Percentiles rank a stretch among this genome's conserved stretches.
Evolutionary conservation across 1,140 invertebrate genomes (phyloP).

Genomic region (Camponotus pennsylvanicus): DNA sequence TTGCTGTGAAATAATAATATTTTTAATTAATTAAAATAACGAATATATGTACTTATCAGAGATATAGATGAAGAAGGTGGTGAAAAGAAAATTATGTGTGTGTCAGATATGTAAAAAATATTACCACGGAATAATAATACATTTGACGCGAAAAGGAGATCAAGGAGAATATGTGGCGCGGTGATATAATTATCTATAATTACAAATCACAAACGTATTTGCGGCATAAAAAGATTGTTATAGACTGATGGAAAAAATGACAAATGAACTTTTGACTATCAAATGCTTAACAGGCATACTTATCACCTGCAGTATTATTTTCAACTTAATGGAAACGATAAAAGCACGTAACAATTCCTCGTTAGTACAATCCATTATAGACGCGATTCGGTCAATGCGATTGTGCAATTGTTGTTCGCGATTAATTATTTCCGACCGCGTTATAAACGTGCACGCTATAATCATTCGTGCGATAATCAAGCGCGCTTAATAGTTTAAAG

Average conservation of each 20-base stretch:
- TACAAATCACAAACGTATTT: not conserved
- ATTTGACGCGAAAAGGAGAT: not conserved
- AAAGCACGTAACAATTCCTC: conserved; percentile 55
- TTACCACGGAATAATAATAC: not conserved
- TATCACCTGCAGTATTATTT: conserved; percentile 32
- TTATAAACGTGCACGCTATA: conserved; percentile 28
- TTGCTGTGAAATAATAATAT: not conserved
- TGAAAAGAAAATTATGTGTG: not conserved
- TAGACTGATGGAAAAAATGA: conserved; percentile 2
- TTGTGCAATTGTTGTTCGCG: conserved; percentile 16
- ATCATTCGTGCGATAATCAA: conserved; percentile 32
- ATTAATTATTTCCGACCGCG: conserved; percentile 55
- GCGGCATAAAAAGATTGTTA: not conserved
- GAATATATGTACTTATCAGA: not conserved
- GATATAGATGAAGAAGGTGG: not conserved
- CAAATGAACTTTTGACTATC: not conserved
- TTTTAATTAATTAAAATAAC: not conserved
- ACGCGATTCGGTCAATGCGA: not conserved
- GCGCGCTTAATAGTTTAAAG: conserved; percentile 37
- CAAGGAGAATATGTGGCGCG: too few species aligned
- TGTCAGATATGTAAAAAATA: not conserved
- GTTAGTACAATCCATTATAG: conserved; percentile 45
- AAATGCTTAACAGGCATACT: conserved; percentile 21
- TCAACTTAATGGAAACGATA: conserved; percentile 56
- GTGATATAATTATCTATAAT: conserved; percentile 2